Conservation (phyloP, 1,140 invertebrate genomes). For the Adelges cooleyi region DNA sequence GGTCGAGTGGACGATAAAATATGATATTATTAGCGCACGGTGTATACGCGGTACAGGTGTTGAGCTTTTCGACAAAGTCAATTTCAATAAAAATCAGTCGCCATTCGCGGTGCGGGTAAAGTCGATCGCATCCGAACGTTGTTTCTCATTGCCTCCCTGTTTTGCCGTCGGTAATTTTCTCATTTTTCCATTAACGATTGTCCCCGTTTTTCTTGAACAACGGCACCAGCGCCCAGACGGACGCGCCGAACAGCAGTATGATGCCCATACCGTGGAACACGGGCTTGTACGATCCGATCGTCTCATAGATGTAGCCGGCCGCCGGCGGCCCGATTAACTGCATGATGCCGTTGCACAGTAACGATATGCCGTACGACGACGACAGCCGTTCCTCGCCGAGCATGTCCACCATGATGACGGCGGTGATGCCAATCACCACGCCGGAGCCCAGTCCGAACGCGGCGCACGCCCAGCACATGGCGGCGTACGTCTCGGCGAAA, state of each 20-base stretch:
- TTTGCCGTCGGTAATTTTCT: too few relatives aligned
- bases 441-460: slow-evolving; percentile 69
- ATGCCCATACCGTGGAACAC: slow-evolving; percentile 60
- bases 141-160: too few relatives aligned
- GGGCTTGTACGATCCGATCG: slow-evolving; percentile 51
- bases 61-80: too few relatives aligned
- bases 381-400: slow-evolving; percentile 67
- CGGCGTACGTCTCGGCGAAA: slow-evolving; percentile 42
- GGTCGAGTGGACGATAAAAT: neutral
- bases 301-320: slow-evolving; percentile 55
- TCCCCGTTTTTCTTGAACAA: slow-evolving; percentile 36
- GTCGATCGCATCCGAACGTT: too few relatives aligned
- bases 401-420: slow-evolving; percentile 75
- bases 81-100: too few relatives aligned
- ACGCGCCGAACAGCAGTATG: slow-evolving; percentile 56
- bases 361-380: slow-evolving; percentile 69
- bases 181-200: too few relatives aligned
- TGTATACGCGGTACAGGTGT: too few relatives aligned
- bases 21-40: too few relatives aligned
- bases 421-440: slow-evolving; percentile 73
- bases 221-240: slow-evolving; percentile 61
- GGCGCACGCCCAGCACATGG: slow-evolving; percentile 54
- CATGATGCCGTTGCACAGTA: slow-evolving; percentile 69
- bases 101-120: too few relatives aligned
- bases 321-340: slow-evolving; percentile 68